Base-by-base conservation (phyloP, 2,113 vertebrate species). In the Hemiscyllium ocellatum region DNA sequence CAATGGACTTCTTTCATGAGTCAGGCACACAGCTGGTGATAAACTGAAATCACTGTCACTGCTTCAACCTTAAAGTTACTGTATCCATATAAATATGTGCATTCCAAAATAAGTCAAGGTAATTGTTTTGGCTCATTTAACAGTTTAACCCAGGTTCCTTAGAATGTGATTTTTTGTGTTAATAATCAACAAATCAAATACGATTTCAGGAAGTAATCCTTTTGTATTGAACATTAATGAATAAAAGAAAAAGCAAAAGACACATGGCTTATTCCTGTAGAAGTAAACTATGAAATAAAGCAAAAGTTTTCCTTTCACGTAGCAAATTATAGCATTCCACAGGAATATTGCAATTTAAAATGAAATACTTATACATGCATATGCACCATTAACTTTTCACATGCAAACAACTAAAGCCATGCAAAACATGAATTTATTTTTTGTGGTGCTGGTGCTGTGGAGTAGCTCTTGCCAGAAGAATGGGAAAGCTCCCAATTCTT, bases 51-150 rank as follows among this genome's bases (percentile, higher is more conserved):
- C 12, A 68, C 17, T 83, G 80, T 17, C 42, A 86, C 3, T 50
- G 6, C 33, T 61, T 91, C 50, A n/a, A n/a, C 26, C 33, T 91
- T 29, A 91, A 33, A 20, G 24, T 29, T 91, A 26, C 29, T 66
- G 56, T 37, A 10, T n/a, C 47, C 24, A 47, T 37, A 37, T 42
- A 83, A 68, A 68, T 68, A 15, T 68, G 66, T 19, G 95, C 69
- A 37, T 86, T 97, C 99, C 99, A 68, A 68, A 68, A 56, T 56
- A 68, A 68, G 20, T 68, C 15, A 68, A 68, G 17, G 2, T 20
- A 1, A 68, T 68, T 68, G 56, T 4, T 68, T 68, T 68, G 17
- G 66, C 0, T 33, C 33, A 33, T 83, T 37, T 33, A 37, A 22
- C 50, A 8, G 50, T 47, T 86, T 86, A 42, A 42, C 8, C 19